Evolutionary conservation across 2,113 vertebrate genomes (phyloP), one percentile per base, ranked within the genome.

Genomic region (Corythaeola cristata): DNA sequence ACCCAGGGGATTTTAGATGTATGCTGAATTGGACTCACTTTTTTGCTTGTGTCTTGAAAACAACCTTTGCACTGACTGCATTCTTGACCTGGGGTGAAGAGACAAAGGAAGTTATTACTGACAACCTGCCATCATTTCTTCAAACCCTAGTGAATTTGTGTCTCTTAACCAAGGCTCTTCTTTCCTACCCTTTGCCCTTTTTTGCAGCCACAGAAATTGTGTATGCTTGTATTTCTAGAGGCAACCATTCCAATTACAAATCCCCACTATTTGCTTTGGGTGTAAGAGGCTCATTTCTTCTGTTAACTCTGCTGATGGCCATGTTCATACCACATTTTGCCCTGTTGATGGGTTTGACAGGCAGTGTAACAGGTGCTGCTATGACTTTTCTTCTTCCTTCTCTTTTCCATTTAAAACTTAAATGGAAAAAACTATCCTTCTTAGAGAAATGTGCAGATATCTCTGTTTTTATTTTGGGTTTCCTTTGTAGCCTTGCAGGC

Each of bases 161-260:
- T 74, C 97, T 99, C 55, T 92, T 98, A 88, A 94, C 95, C 10
- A 99, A 98, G 79, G 98, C 98, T 49, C 97, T 98, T 44, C 97
- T 98, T 77, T 99, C 98, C 87, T 99, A 98, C 96, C 98, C 98
- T 55, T 97, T 98, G 95, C 98, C 98, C 22, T 98, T 98, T 96
- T 98, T 98, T 91, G 97, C 98, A 52, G 97, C 97, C n/a, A 97
- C 98, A 72, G 98, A 99, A 95, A 97, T 98, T 62, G 94, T 98
- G 21, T 96, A 97, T 45, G 93, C 58, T 45, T 98, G 96, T 79
- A 86, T 98, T 87, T 96, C 95, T 35, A 89, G 85, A 49, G 44
- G 74, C 52, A 90, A n/a, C 24, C 49, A 56, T 58, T 74, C 82
- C 87, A 68, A 68, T 82, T 90, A 86, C 53, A 84, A 37, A 6